Evolutionary conservation across 1,140 invertebrate species (phyloP), one percentile per base, ranked within the genome.

Genomic region (Pentalonia nigronervosa): DNA sequence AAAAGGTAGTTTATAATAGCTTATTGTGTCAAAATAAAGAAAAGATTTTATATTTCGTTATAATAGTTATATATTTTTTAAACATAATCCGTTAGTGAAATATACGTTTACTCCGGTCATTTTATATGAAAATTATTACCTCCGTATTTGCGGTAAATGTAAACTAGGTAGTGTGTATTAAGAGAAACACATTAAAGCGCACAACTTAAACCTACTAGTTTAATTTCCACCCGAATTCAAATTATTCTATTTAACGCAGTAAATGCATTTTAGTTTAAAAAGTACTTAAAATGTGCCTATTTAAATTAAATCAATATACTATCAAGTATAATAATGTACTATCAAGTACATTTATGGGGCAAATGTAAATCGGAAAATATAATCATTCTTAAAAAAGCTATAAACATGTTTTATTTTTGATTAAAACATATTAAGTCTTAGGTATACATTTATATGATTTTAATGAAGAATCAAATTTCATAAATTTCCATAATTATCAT

Each of bases 111-210:
- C 60, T 1, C 14, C 6, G n/a, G 14, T 76, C 7, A 76, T 17
- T 76, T 76, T 76, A n/a, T n/a, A 76, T 76, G 60, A 76, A 76
- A 76, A 76, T 76, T 76, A 76, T n/a, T 76, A n/a, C 60, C n/a
- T 76, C n/a, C 4, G 6, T 76, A n/a, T 76, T n/a, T 2, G 1
- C 6, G n/a, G 14, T 76, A 76, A n/a, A 76, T 76, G 11, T 2
- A 76, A 76, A 76, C 30, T 53, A 53, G 50, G 14, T 20, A 17
- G 60, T 7, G 30, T 76, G 11, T 23, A 76, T n/a, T 76, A 14
- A 76, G 6, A 76, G n/a, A 4, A 76, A 76, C 17, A n/a, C n/a
- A n/a, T n/a, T n/a, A 76, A 30, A 11, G 14, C 14, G 6, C 14
- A n/a, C 50, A 21, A 53, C 50, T 53, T 53, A n/a, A 76, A 76